phyloP scores from a whole-genome alignment of 2,113 vertebrate genomes.

The Chloroceryle aenea region DNA sequence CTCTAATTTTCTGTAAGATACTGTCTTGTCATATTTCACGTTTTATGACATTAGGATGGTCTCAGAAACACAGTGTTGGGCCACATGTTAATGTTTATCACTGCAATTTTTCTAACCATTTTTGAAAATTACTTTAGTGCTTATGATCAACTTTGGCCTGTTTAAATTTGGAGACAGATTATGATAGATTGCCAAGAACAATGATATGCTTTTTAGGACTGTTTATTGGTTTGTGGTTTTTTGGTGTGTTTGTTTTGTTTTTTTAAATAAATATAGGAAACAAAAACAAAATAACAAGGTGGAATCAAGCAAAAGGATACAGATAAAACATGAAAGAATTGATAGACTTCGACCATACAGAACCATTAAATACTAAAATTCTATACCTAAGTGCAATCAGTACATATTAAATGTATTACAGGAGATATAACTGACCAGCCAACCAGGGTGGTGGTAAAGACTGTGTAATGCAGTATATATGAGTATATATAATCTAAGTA shows the following conservation, averaged over 20 bases:
- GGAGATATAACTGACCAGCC: background rate
- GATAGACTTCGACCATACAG: background rate
- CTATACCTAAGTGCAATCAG: background rate
- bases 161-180: background rate
- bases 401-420: background rate
- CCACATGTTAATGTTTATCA: background rate
- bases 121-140: background rate
- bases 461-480: background rate
- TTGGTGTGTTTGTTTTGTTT: no score
- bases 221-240: no score
- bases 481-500: background rate
- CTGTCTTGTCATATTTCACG: background rate
- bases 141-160: background rate
- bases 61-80: background rate
- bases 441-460: background rate
- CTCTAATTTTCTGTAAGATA: background rate
- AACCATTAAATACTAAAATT: background rate
- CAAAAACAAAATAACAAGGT: background rate
- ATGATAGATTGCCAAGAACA: background rate
- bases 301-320: background rate
- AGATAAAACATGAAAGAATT: background rate
- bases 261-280: background rate
- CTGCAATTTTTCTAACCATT: background rate
- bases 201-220: background rate
- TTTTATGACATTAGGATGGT: background rate